A percentile compares a stretch with the other conserved stretches of the same genome.
Evolutionary conservation across 2,797 vertebrate species (phyloP).

Genomic region (Helicolenus hilgendorfi): DNA sequence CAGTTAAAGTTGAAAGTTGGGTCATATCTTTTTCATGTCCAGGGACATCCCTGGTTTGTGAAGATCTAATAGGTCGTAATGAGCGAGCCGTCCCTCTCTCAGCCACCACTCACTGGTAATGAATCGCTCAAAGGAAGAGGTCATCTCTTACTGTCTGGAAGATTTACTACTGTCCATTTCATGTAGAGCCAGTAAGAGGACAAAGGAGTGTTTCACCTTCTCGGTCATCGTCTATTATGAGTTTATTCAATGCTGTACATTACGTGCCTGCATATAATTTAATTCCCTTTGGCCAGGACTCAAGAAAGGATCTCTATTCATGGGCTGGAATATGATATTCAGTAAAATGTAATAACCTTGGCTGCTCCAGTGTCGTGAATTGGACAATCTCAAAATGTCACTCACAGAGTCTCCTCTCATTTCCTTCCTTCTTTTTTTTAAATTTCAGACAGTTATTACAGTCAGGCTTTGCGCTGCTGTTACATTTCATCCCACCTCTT

Average conservation of each 20-base stretch:
- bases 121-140: constrained; percentile 65
- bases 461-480: constrained; percentile 10
- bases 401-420: constrained; percentile 18
- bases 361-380: constrained; percentile 49
- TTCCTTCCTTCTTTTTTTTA: constrained; percentile 8
- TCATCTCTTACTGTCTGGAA: constrained; percentile 61
- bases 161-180: constrained; percentile 68
- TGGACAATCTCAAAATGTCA: constrained; percentile 55
- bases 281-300: constrained; percentile 58
- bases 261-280: constrained; percentile 65
- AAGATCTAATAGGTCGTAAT: constrained; percentile 64
- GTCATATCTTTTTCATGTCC: constrained; percentile 34
- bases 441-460: constrained; percentile 11
- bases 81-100: constrained; percentile 40
- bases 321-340: constrained; percentile 53
- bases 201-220: constrained; percentile 55
- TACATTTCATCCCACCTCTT: constrained; percentile 18
- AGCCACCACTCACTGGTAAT: constrained; percentile 36
- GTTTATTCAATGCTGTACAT: constrained; percentile 67
- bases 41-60: constrained; percentile 36
- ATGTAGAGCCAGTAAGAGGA: constrained; percentile 48
- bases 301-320: constrained; percentile 62
- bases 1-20: constrained; percentile 16
- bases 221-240: constrained; percentile 45
- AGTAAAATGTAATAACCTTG: constrained; percentile 72